Evolutionary conservation across 1,140 invertebrate species (phyloP).

Genomic region (Drosophila mauritiana): DNA sequence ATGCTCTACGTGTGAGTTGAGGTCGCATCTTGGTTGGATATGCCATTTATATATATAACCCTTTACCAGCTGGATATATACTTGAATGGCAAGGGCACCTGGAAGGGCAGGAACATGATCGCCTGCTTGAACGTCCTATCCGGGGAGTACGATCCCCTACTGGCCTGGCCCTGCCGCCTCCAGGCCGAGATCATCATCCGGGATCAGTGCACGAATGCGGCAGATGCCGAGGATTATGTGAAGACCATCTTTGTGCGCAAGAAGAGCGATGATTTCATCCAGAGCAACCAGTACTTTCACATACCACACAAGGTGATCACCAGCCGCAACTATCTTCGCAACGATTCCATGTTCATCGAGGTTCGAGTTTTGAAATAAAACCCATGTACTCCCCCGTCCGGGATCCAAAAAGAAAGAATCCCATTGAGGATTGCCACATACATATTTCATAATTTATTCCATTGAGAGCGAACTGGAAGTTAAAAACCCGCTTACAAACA

Average conservation of each 20-base stretch:
- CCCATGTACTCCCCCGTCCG: no score
- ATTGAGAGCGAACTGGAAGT: constrained; percentile 19
- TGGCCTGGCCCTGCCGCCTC: constrained; percentile 89
- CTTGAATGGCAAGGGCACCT: constrained; percentile 89
- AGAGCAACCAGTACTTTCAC: constrained; percentile 89
- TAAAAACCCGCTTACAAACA: constrained; percentile 16
- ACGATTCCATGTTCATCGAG: constrained; percentile 89
- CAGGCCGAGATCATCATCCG: constrained; percentile 87
- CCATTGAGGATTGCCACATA: not conserved
- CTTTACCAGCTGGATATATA: constrained; percentile 87
- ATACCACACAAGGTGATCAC: constrained; percentile 89
- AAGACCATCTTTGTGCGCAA: constrained; percentile 84
- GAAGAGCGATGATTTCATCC: constrained; percentile 85
- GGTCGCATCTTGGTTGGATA: not conserved
- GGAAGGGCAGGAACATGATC: constrained; percentile 89
- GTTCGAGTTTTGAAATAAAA: constrained; percentile 85
- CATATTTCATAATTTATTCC: constrained; percentile 30
- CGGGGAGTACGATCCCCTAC: constrained; percentile 89
- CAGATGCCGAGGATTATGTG: constrained; percentile 85
- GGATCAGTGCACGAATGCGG: constrained; percentile 86
- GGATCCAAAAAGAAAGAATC: not conserved
- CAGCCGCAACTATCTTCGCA: constrained; percentile 88
- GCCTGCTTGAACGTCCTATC: constrained; percentile 88
- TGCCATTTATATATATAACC: not conserved
- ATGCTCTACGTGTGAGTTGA: constrained; percentile 87